These are phyloP conservation scores for Ochlodes sylvanus DNA, from an alignment of 2,888 invertebrate genomes.

Conservation along the genomic window DNA sequence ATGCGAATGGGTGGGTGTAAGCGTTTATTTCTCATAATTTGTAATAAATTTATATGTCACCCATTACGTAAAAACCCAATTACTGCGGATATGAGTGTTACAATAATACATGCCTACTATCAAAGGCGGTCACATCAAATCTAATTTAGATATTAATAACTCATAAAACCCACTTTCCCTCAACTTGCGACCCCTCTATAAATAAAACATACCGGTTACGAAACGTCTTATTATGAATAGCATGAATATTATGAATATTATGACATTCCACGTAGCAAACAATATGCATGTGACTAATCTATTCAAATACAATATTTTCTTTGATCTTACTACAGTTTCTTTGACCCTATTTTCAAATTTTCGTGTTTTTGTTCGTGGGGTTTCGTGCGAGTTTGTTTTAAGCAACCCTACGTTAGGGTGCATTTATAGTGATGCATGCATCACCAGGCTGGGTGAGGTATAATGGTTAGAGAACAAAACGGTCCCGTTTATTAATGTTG, in stretches of 20 bases:
- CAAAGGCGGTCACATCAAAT: not conserved
- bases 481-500: too few species aligned
- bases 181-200: slow-evolving; percentile 52
- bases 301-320: slow-evolving; percentile 62
- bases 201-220: slow-evolving; percentile 62
- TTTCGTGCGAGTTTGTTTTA: slow-evolving; percentile 1
- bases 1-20: too few species aligned
- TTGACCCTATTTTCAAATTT: slow-evolving; percentile 58
- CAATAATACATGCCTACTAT: too few species aligned
- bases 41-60: too few species aligned
- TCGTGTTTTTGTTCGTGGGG: slow-evolving; percentile 37
- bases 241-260: slow-evolving; percentile 63
- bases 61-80: too few species aligned
- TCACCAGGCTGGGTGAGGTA: not conserved
- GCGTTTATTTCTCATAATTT: too few species aligned
- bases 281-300: slow-evolving; percentile 75
- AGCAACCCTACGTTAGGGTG: slow-evolving; percentile 7
- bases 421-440: slow-evolving; percentile 5
- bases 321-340: slow-evolving; percentile 68
- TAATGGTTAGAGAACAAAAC: not conserved
- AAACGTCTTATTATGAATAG: slow-evolving; percentile 45
- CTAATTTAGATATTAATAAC: slow-evolving; percentile 13
- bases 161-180: not conserved
- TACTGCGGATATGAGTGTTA: too few species aligned
- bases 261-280: slow-evolving; percentile 61